Evolutionary conservation across 2,113 vertebrate species (phyloP), one percentile per base, ranked within the genome.

Genomic region (Dipodomys merriami): DNA sequence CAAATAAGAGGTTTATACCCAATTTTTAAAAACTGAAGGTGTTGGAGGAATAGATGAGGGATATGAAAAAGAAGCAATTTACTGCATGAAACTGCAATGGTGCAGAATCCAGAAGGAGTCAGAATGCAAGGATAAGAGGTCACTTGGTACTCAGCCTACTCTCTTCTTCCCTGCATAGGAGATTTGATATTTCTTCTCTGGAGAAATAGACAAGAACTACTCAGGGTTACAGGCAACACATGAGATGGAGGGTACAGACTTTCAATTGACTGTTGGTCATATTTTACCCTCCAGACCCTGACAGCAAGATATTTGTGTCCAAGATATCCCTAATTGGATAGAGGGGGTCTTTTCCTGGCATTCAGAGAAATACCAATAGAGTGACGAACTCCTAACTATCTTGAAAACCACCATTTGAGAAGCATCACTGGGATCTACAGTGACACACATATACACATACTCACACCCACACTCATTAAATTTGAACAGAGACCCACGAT

Each of bases 21-120:
- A 33, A 86, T 79, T 88, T 84, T 88, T 88, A 92, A 96, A 81
- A 35, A 60, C 39, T 68, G 12, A 77, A 94, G 46, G 27, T 77
- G 22, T 73, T 90, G 46, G 77, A 95, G 22, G 23, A 82, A 90
- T 46, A 33, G 67, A 76, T 12, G 64, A 82, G 6, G 4, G 49
- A 12, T 23, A 60, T 60, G 16, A 68, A 91, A 79, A 76, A 53
- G 7, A 65, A 93, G 22, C 5, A 93, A 65, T 83, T 83, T 89
- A 3, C 25, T 83, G 13, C 8, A 60, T n/a, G 72, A 22, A 86
- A 93, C n/a, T 80, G 44, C 53, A 90, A 81, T 84, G 53, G 1
- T 16, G 5, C 81, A 62, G 73, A 81, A 72, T 62, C 49, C 73
- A 87, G 11, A 35, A 39, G 15, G 11, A 88, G 12, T 62, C 78